Evolutionary conservation across 1,140 invertebrate genomes (phyloP), one percentile per base, ranked within the genome.

Genomic region (Latrodectus geometricus): DNA sequence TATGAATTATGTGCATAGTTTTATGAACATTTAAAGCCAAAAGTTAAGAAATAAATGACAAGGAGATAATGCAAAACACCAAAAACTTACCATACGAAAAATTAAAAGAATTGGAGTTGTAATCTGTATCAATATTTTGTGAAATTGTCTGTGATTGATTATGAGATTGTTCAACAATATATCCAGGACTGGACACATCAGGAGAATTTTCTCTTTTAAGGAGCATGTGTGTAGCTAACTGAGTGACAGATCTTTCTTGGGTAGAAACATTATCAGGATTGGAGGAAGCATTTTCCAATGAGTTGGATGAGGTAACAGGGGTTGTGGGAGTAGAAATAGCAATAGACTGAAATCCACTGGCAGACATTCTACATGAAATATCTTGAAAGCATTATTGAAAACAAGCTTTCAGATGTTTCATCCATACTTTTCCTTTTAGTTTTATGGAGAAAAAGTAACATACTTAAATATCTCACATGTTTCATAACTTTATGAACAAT

Each of bases 91-190:
- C 83, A 78, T 86, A 86, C 1, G 83, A 86, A 72, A 86, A 86
- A 49, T 86, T 86, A 65, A 86, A 86, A 12, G 83, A 86, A 61
- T 86, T 86, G 48, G 83, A 86, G 35, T 86, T 86, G 23, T 86
- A 86, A n/a, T 86, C 83, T 20, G 78, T 17, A 72, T 86, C 83
- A 70, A 86, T 77, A 65, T 49, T 78, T 17, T 77, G 83, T 49
- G 74, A 61, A 61, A 73, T 49, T 65, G 83, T 61, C 20, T 86
- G 83, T 23, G 74, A 78, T 17, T 48, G 73, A 20, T 17, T 56
- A 56, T 75, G 50, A 17, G 74, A 15, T 8, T 69, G 75, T 14
- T 86, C 83, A 52, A 86, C 61, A 14, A 86, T 61, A 54, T 69
- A 86, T 12, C 83, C 74, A 15, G 83, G 83, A 50, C 83, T 86